These are phyloP conservation scores for Drosophila malerkotliana DNA, from an alignment of 1,140 invertebrate species.

Conservation along the genomic window DNA sequence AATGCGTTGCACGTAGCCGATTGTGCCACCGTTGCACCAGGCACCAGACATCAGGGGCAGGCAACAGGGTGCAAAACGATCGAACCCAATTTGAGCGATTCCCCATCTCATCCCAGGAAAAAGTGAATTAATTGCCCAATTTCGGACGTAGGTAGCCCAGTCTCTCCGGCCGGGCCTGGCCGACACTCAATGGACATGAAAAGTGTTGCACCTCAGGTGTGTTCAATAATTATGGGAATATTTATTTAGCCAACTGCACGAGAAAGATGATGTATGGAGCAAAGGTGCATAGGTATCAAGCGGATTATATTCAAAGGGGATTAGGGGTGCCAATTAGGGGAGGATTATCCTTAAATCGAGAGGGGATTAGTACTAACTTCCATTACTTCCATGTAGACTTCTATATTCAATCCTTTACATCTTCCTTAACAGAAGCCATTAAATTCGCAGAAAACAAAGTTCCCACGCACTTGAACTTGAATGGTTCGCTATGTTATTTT, in stretches of 20 bases:
- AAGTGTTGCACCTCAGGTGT: constrained; percentile 72
- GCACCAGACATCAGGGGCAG: constrained; percentile 28
- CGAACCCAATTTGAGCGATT: constrained; percentile 57
- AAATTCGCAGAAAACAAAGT: constrained; percentile 68
- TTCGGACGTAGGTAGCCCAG: constrained; percentile 59
- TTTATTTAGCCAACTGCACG: constrained; percentile 45
- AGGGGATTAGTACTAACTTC: neutral
- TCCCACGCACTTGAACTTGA: constrained; percentile 80
- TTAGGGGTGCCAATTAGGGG: constrained; percentile 19
- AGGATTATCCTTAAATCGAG: neutral
- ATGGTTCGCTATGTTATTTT: constrained; percentile 61
- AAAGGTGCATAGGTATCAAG: constrained; percentile 7
- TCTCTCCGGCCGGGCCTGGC: neutral
- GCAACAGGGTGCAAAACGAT: constrained; percentile 70
- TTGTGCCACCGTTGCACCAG: constrained; percentile 8
- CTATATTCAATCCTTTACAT: neutral
- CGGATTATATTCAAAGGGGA: constrained; percentile 20
- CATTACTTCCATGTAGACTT: too few relatives aligned
- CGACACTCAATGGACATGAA: constrained; percentile 47
- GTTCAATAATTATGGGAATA: constrained; percentile 53
- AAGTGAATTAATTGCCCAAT: constrained; percentile 73
- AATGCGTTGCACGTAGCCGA: constrained; percentile 45
- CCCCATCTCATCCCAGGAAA: constrained; percentile 25
- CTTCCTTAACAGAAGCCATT: neutral
- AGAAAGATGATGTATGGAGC: constrained; percentile 14